Conservation (phyloP, 1,140 invertebrate genomes). For the Hydropsyche tenuis region DNA sequence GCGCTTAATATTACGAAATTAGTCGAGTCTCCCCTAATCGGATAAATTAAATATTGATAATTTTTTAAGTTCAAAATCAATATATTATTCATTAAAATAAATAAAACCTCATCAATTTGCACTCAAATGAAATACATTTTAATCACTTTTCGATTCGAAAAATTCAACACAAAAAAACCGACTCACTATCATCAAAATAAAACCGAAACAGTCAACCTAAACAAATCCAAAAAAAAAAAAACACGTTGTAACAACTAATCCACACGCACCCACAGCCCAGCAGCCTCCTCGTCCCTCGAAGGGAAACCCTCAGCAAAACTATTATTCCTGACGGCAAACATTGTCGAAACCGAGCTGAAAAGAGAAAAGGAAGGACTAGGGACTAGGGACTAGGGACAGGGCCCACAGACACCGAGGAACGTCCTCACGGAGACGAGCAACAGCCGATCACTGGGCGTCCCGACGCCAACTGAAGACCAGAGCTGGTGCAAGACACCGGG, state of each 20-base stretch:
- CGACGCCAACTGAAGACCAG: constrained; percentile 21
- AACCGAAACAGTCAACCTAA: too few relatives aligned
- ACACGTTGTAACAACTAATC: not conserved
- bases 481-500: not conserved
- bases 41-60: too few relatives aligned
- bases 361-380: not conserved
- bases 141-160: too few relatives aligned
- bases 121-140: too few relatives aligned
- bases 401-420: constrained; percentile 20
- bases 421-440: constrained; percentile 14
- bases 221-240: too few relatives aligned
- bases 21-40: too few relatives aligned
- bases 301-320: constrained; percentile 31
- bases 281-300: constrained; percentile 45
- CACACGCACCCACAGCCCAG: constrained; percentile 46
- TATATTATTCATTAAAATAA: too few relatives aligned
- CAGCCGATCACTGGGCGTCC: constrained; percentile 7
- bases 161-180: too few relatives aligned
- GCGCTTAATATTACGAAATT: too few relatives aligned
- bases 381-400: not conserved
- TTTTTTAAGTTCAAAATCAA: too few relatives aligned
- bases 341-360: constrained; percentile 13
- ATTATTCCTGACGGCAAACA: constrained; percentile 44
- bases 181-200: too few relatives aligned
- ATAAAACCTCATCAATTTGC: too few relatives aligned